Base-by-base conservation (phyloP, 2,888 invertebrate genomes). In the Eretmocerus hayati region DNA sequence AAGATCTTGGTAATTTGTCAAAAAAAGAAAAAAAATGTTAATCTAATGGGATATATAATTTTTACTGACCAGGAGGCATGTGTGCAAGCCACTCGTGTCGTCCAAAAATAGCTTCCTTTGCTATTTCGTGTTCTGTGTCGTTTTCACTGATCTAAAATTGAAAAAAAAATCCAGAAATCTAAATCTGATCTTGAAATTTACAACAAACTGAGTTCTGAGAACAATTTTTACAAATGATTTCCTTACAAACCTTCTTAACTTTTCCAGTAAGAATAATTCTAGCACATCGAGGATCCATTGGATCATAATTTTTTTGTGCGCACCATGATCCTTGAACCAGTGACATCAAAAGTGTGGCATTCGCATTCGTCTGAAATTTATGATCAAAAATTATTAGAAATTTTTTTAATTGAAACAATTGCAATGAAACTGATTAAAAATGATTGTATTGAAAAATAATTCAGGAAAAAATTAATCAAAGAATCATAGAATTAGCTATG, bases 251-350 rank as follows among this genome's bases (percentile, higher is more conserved):
- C 75, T 78, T 77, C 56, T 76, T 72, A 64, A 85, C 75, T 61
- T 73, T 77, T 30, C 86, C 86, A 8, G 81, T 76, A 1, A 86
- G 73, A 63, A 84, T 80, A 6, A 85, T 75, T 58, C 84, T 77
- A 5, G 84, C 82, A 73, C 86, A 86, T 39, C 83, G 72, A 1
- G 86, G 87, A 66, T 85, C 85, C 69, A 85, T 83, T 0, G 85
- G 79, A 63, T 86, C 85, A 57, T 74, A 78, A 26, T 75, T 66
- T 51, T 81, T 69, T 13, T 65, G 64, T 50, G 74, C 73, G 59
- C 85, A 86, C 65, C 81, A 85, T 48, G 74, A 69, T 4, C 79
- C 77, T 70, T 85, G 78, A 46, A 83, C 82, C 36, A 86, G 70
- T 1, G 82, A 78, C 52, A 83, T 79, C 52, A 83, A 72, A 21